These are phyloP conservation scores for Coenonympha arcania DNA, from an alignment of 2,888 invertebrate genomes.

Conservation along the genomic window DNA sequence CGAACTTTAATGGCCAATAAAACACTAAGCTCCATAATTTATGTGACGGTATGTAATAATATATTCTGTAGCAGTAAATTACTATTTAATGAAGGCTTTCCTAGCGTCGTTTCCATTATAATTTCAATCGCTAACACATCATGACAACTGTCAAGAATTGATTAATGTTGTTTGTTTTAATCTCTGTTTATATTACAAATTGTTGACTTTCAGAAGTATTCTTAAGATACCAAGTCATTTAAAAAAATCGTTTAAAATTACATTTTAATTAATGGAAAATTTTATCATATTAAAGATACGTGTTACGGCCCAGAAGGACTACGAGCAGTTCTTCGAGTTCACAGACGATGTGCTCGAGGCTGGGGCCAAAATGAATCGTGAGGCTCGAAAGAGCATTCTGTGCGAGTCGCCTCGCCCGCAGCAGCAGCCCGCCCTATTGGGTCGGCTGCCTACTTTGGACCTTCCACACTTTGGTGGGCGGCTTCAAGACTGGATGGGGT, in stretches of 20 bases:
- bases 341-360: no score
- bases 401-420: no score
- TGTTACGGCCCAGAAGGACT: no score
- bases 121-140: not conserved
- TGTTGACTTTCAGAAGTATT: not conserved
- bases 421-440: no score
- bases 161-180: slow-evolving; percentile 1
- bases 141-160: not conserved
- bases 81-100: slow-evolving; percentile 4
- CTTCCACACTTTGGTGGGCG: no score
- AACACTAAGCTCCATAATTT: slow-evolving; percentile 1
- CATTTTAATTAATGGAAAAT: no score
- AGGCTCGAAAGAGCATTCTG: no score
- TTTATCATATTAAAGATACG: no score
- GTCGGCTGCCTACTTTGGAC: no score
- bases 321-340: no score
- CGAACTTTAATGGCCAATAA: not conserved
- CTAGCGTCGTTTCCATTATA: not conserved
- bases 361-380: no score
- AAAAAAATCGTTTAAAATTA: not conserved
- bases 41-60: slow-evolving; percentile 3
- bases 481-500: no score
- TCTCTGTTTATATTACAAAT: not conserved
- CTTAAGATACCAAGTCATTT: not conserved
- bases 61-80: slow-evolving; percentile 1